A percentile compares a stretch with the other conserved stretches of the same genome.
These are phyloP conservation scores for Agriopis aurantiaria DNA, from an alignment of 2,888 invertebrate species.

Conservation along the genomic window DNA sequence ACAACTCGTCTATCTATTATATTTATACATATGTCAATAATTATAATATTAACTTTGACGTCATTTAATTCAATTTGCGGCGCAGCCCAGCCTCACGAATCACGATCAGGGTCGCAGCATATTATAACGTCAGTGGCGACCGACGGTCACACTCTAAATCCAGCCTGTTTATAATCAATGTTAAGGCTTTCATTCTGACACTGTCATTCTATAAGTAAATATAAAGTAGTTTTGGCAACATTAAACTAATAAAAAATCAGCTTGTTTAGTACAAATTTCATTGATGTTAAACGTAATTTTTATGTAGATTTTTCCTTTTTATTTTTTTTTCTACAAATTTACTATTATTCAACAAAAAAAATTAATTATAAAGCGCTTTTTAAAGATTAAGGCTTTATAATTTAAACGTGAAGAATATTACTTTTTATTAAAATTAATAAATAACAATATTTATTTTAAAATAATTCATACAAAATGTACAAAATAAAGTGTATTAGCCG, in stretches of 20 bases:
- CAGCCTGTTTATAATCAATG: slow-evolving; percentile 15
- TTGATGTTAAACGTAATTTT: neutral
- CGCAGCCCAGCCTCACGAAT: too few species aligned
- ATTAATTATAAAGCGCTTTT: too few species aligned
- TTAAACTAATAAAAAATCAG: slow-evolving; percentile 16
- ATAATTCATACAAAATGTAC: slow-evolving; percentile 58
- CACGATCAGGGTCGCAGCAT: too few species aligned
- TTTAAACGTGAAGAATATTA: neutral
- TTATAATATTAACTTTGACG: too few species aligned
- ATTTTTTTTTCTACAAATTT: too few species aligned
- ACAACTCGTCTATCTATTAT: too few species aligned
- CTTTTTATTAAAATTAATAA: neutral
- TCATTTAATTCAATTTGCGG: too few species aligned
- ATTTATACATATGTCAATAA: too few species aligned
- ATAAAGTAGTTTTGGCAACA: slow-evolving; percentile 20
- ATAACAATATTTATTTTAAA: slow-evolving; percentile 11
- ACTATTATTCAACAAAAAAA: too few species aligned
- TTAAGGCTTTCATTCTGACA: slow-evolving; percentile 24
- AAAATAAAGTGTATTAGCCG: slow-evolving; percentile 33
- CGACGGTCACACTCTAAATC: neutral
- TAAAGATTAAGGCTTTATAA: neutral
- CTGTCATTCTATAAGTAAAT: slow-evolving; percentile 14
- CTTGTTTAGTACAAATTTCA: neutral
- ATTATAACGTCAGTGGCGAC: too few species aligned
- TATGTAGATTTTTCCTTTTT: too few species aligned